Evolutionary conservation across 2,797 vertebrate species (phyloP).

Genomic region (Thaleichthys pacificus): DNA sequence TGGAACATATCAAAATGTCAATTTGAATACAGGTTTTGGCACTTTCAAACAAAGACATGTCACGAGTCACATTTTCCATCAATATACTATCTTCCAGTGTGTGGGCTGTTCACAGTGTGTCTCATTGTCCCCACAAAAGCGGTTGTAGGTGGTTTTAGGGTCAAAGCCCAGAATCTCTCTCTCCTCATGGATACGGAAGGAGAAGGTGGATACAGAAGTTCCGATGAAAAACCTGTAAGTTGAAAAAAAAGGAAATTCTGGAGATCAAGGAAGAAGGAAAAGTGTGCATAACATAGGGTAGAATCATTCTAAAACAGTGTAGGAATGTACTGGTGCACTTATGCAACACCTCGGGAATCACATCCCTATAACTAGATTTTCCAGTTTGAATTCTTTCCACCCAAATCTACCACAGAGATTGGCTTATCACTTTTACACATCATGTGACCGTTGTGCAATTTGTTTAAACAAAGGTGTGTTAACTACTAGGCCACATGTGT

Average conservation of each 20-base stretch:
- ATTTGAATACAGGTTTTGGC: conserved; percentile 57
- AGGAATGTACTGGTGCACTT: background rate
- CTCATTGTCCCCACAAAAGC: conserved; percentile 93
- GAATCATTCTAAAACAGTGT: background rate
- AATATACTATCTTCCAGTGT: conserved; percentile 95
- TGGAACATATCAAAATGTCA: conserved; percentile 31
- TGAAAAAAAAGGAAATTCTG: background rate
- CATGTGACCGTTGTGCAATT: too few relatives aligned
- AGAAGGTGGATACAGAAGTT: conserved; percentile 96
- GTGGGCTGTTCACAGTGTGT: conserved; percentile 92
- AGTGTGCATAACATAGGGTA: background rate
- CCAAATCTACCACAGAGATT: too few relatives aligned
- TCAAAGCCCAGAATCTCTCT: conserved; percentile 94
- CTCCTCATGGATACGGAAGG: conserved; percentile 96
- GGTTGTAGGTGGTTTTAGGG: conserved; percentile 91
- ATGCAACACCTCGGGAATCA: background rate
- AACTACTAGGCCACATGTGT: too few relatives aligned
- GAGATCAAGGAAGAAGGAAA: background rate
- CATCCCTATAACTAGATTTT: background rate
- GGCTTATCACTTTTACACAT: too few relatives aligned
- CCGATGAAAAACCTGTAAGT: conserved; percentile 88
- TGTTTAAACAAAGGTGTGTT: background rate
- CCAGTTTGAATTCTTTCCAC: too few relatives aligned
- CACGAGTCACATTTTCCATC: conserved; percentile 55
- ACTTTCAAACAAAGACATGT: conserved; percentile 37